Evolutionary conservation across 2,113 vertebrate genomes (phyloP).

Genomic region (Stigmatopora argus): DNA sequence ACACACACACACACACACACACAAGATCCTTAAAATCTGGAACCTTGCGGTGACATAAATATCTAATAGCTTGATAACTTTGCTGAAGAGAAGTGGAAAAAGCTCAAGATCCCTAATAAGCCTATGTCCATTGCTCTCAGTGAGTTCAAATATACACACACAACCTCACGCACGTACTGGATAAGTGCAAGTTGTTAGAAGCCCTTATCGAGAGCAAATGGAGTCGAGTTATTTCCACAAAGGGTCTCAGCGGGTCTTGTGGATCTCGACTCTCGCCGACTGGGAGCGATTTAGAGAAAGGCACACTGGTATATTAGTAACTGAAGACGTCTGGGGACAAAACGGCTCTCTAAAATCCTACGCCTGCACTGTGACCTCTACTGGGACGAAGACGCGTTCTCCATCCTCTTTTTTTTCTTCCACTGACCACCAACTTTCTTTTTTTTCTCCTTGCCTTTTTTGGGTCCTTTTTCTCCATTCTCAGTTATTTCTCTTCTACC

Average conservation of each 20-base stretch:
- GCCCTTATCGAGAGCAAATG: constrained; percentile 65
- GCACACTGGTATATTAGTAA: constrained; percentile 68
- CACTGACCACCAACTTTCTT: constrained; percentile 44
- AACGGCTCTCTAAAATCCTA: constrained; percentile 55
- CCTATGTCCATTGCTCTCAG: constrained; percentile 54
- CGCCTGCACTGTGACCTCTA: constrained; percentile 60
- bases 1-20: constrained; percentile 13
- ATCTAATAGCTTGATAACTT: constrained; percentile 62
- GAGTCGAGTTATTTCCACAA: constrained; percentile 74
- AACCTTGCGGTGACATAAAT: constrained; percentile 46
- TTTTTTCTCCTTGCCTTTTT: constrained; percentile 40
- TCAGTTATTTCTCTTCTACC: constrained; percentile 9
- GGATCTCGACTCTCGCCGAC: constrained; percentile 59
- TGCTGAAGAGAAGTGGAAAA: constrained; percentile 62
- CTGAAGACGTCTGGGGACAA: constrained; percentile 65
- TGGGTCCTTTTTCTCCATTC: constrained; percentile 22
- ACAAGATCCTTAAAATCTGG: constrained; percentile 36
- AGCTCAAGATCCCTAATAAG: constrained; percentile 57
- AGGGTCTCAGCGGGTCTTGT: constrained; percentile 68
- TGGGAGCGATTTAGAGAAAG: constrained; percentile 67
- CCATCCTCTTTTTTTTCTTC: constrained; percentile 49
- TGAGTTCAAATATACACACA: constrained; percentile 31
- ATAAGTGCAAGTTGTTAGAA: constrained; percentile 35
- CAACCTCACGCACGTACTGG: constrained; percentile 5
- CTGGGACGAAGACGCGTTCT: constrained; percentile 44